A percentile compares a stretch with the other conserved stretches of the same genome.
These are phyloP conservation scores for Rhabdornis inornatus DNA, from an alignment of 2,113 vertebrate genomes.

Conservation along the genomic window DNA sequence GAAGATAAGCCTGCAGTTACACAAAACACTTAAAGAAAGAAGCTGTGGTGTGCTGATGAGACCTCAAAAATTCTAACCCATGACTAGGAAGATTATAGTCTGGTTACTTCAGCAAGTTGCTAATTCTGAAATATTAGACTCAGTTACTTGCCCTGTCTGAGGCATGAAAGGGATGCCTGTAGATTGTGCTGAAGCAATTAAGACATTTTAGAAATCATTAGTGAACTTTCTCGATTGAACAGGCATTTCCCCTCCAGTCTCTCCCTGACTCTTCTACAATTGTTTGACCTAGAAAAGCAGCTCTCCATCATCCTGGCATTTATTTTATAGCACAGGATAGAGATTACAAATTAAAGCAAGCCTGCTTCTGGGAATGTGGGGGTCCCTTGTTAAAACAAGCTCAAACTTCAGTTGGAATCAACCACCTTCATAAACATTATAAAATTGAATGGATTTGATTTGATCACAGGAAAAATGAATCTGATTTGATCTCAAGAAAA, in stretches of 20 bases:
- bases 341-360: constrained; percentile 20
- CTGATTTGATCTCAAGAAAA: not conserved
- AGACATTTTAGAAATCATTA: constrained; percentile 49
- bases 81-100: constrained; percentile 67
- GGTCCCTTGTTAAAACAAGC: not conserved
- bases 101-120: constrained; percentile 58
- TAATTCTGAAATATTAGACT: constrained; percentile 64
- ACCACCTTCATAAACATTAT: not conserved
- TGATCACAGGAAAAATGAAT: not conserved
- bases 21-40: constrained; percentile 53
- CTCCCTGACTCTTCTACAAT: not conserved
- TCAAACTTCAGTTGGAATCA: not conserved
- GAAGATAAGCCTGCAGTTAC: constrained; percentile 72
- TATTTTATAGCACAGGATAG: constrained; percentile 1
- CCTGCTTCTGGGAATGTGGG: not conserved
- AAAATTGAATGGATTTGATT: not conserved
- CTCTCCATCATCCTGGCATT: constrained; percentile 18
- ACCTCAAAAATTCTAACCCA: constrained; percentile 61
- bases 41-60: constrained; percentile 44
- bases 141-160: constrained; percentile 49
- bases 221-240: constrained; percentile 26
- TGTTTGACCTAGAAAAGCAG: constrained; percentile 1
- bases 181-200: constrained; percentile 34
- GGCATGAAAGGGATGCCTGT: constrained; percentile 17
- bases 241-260: not conserved